Evolutionary conservation across 2,888 invertebrate species (phyloP), one percentile per base, ranked within the genome.

Genomic region (Amphipoea lucens): DNA sequence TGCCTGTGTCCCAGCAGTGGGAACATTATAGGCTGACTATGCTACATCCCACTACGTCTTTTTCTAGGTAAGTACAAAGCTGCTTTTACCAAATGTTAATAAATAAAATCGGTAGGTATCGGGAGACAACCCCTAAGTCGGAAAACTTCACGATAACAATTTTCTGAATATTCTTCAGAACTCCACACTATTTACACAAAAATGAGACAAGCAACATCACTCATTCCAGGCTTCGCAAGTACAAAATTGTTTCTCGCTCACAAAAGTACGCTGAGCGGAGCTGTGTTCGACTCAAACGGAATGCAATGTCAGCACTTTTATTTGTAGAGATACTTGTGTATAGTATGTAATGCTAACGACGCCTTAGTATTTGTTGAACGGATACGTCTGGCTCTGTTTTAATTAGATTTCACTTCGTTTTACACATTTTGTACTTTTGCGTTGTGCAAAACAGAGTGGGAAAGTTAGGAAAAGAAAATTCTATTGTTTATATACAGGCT

Each of bases 251-350:
- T 78, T 78, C 48, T 62, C 78, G 42, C 42, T 78, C 66, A 78
- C 70, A 84, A 63, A 84, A 40, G 60, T 78, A 72, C 79, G 51
- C 54, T 23, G 81, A 57, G 66, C 45, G 17, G 45, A 51, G 68
- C 63, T 54, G 36, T 57, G 63, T 40, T 75, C 51, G 57, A 69
- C 54, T 65, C 68, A 81, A 83, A 76, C 81, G 60, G 48, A 36
- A 57, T 68, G 71, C 84, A 48, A 45, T 42, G 71, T 84, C 78
- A 72, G 68, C 71, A 78, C 48, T 82, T 83, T 70, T 65, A 70
- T 81, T 78, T 60, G 63, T 45, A 72, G 48, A 72, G 48, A 51
- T 23, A 54, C 40, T 5, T 48, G 14, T 17, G 29, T n/a, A 29
- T 17, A 40, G 48, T 29, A 40, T 11, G 66, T 42, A 29, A 75